Evolutionary conservation across 2,888 invertebrate species (phyloP).

Genomic region (Pseudolycoriella hygida): DNA sequence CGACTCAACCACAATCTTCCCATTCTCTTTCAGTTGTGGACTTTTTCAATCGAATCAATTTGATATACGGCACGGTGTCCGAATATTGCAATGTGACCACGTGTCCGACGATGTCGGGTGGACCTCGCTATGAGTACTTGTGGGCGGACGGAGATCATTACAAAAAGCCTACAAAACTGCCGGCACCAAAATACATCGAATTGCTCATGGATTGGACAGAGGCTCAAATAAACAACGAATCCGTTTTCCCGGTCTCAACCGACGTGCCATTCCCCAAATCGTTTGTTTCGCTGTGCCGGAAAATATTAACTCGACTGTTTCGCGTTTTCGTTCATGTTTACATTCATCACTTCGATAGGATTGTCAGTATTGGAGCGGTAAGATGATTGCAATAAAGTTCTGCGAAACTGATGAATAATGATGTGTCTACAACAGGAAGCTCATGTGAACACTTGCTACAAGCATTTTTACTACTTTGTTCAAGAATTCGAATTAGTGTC

Average conservation of each 20-base stretch:
- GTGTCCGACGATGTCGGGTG: constrained; percentile 84
- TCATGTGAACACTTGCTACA: constrained; percentile 86
- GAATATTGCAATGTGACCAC: constrained; percentile 67
- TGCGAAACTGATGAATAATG: too few species aligned
- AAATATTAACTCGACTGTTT: constrained; percentile 73
- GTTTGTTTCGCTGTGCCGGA: constrained; percentile 60
- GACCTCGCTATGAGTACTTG: constrained; percentile 72
- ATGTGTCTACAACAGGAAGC: constrained; percentile 27
- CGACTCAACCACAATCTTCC: too few species aligned
- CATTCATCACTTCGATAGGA: constrained; percentile 83
- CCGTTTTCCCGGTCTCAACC: constrained; percentile 65
- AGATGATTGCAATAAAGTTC: constrained; percentile 23
- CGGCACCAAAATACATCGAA: constrained; percentile 68
- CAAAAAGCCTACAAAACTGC: constrained; percentile 60
- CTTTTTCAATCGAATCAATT: constrained; percentile 83
- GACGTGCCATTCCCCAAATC: constrained; percentile 78
- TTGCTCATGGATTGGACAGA: constrained; percentile 87
- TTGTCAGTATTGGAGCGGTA: constrained; percentile 73
- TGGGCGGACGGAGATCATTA: constrained; percentile 76
- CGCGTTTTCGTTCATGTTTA: constrained; percentile 88
- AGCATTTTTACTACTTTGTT: constrained; percentile 86
- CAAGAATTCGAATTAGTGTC: constrained; percentile 71
- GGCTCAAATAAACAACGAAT: constrained; percentile 74
- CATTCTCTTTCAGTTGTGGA: constrained; percentile 55
- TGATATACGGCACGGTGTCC: constrained; percentile 77